phyloP scores from a whole-genome alignment of 2,113 vertebrate species.

The Perccottus glenii region DNA sequence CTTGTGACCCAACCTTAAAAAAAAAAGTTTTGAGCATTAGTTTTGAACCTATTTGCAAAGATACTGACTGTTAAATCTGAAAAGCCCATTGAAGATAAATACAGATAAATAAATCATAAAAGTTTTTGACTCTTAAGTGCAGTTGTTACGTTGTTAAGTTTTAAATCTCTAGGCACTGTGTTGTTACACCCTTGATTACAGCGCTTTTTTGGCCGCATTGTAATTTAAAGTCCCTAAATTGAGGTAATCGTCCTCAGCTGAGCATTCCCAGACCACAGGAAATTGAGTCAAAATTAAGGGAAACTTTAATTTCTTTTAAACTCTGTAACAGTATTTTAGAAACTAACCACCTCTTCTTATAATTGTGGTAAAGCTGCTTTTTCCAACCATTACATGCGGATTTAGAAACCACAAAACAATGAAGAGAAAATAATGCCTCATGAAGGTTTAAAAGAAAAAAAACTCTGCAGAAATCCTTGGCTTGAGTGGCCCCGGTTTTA shows the following conservation, averaged over 20 bases:
- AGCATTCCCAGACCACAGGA: constrained; percentile 17
- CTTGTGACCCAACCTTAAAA: no score
- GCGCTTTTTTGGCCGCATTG: neutral
- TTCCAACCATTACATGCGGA: neutral
- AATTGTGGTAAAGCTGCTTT: constrained; percentile 8
- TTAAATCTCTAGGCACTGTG: neutral
- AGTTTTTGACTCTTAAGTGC: neutral
- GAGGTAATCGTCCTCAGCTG: neutral
- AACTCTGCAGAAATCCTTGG: neutral
- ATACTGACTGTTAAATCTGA: neutral
- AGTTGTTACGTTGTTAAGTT: neutral
- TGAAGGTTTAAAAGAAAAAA: no score
- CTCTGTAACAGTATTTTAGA: neutral
- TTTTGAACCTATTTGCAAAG: no score
- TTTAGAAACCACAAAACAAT: constrained; percentile 1
- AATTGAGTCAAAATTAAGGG: constrained; percentile 11
- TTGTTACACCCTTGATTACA: neutral
- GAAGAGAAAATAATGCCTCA: neutral
- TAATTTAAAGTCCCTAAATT: constrained; percentile 6
- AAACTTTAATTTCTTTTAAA: constrained; percentile 9
- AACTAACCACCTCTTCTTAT: neutral
- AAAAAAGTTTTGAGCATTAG: no score
- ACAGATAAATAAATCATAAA: no score
- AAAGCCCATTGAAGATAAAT: neutral
- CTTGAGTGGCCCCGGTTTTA: neutral